Evolutionary conservation across 2,113 vertebrate species (phyloP).

Genomic region (Tragulus kanchil): DNA sequence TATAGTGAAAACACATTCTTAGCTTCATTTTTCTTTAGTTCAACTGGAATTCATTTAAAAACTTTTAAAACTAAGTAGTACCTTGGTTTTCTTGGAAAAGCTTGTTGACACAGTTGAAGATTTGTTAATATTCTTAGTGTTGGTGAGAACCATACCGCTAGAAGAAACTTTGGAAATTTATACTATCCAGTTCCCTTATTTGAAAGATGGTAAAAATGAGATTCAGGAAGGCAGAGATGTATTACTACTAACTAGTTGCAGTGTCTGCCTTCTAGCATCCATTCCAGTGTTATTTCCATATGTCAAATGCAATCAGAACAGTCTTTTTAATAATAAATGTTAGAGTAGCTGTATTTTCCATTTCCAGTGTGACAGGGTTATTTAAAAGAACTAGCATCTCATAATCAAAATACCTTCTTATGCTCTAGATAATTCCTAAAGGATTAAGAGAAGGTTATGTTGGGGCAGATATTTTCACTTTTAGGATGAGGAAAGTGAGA

Average conservation of each 20-base stretch:
- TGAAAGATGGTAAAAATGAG: conserved; percentile 37
- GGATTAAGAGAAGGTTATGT: not conserved
- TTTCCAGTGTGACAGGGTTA: conserved; percentile 9
- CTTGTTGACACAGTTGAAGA: not conserved
- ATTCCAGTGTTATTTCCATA: not conserved
- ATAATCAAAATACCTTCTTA: conserved; percentile 1
- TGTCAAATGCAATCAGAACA: conserved; percentile 32
- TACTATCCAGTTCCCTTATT: not conserved
- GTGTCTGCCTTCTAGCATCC: not conserved
- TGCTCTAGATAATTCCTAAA: not conserved
- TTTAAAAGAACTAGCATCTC: not conserved
- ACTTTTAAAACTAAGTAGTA: not conserved
- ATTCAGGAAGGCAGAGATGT: not conserved
- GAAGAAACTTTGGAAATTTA: not conserved
- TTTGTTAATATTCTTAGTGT: conserved; percentile 34
- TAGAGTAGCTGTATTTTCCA: conserved; percentile 20
- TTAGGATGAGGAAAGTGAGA: not conserved
- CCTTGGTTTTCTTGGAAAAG: conserved; percentile 53
- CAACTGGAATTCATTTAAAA: conserved; percentile 47
- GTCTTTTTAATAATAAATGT: conserved; percentile 23
- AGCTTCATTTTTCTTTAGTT: conserved; percentile 66
- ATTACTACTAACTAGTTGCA: not conserved
- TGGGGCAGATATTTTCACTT: not conserved
- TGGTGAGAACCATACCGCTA: conserved; percentile 33
- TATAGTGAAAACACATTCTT: conserved; percentile 62